Conservation (phyloP, 2,113 vertebrate species). For the Lontra canadensis region DNA sequence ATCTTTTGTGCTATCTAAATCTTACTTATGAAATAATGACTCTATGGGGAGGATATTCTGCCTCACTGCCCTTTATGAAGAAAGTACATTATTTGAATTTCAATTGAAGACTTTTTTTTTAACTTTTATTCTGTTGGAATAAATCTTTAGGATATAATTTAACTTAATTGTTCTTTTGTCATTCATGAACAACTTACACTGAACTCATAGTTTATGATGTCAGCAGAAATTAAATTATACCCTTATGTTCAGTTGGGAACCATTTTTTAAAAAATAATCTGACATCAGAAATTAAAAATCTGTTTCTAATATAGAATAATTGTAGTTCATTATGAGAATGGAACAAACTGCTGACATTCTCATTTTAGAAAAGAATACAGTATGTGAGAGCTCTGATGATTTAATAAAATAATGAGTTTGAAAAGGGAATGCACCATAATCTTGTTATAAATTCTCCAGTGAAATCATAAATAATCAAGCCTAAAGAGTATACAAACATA, state of each 20-base stretch:
- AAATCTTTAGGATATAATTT: conserved; percentile 64
- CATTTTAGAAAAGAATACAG: neutral
- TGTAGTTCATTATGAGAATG: conserved; percentile 64
- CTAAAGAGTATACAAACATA: neutral
- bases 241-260: conserved; percentile 39
- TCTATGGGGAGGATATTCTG: neutral
- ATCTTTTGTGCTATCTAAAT: neutral
- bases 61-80: neutral
- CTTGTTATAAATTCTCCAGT: neutral
- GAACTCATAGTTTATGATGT: conserved; percentile 54
- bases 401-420: conserved; percentile 42
- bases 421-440: neutral
- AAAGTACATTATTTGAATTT: conserved; percentile 42
- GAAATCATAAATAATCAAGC: neutral
- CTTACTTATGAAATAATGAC: neutral
- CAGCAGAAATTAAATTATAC: conserved; percentile 75
- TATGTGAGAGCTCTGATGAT: neutral
- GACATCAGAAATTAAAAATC: conserved; percentile 67
- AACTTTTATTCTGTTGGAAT: conserved; percentile 53
- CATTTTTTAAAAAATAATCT: conserved; percentile 69
- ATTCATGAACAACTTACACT: conserved; percentile 63
- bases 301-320: conserved; percentile 54
- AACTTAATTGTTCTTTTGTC: conserved; percentile 62
- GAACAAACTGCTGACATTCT: conserved; percentile 26
- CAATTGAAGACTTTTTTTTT: neutral